A percentile compares a stretch with the other conserved stretches of the same genome.
These are phyloP conservation scores for Suillia variegata DNA, from an alignment of 2,888 invertebrate genomes.

Conservation along the genomic window DNA sequence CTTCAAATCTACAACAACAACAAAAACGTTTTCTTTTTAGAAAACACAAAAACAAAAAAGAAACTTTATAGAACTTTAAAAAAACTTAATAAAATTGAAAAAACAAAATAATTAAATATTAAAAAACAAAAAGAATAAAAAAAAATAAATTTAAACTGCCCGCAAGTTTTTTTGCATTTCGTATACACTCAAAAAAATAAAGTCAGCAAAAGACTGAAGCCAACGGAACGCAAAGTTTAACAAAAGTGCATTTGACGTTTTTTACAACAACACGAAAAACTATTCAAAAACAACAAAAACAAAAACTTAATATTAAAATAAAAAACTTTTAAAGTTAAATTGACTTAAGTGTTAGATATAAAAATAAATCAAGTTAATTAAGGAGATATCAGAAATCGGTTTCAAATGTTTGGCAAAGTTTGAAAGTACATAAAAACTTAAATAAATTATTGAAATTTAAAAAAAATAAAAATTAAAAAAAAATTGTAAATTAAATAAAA, in stretches of 20 bases:
- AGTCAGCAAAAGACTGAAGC: slow-evolving; percentile 1
- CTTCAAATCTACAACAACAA: slow-evolving; percentile 10
- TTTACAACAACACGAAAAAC: slow-evolving; percentile 5
- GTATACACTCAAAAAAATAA: neutral
- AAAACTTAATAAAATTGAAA: neutral
- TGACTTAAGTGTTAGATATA: neutral
- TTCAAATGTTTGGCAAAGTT: too few relatives aligned
- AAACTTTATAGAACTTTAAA: neutral
- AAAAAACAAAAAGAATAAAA: slow-evolving; percentile 2
- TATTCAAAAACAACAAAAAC: slow-evolving; percentile 1
- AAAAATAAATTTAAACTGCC: slow-evolving; percentile 15
- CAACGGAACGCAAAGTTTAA: slow-evolving; percentile 8
- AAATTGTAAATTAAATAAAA: too few relatives aligned
- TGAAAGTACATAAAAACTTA: too few relatives aligned
- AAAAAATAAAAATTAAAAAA: too few relatives aligned
- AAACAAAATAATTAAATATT: too few relatives aligned
- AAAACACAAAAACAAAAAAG: slow-evolving; percentile 9
- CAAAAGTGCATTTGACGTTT: slow-evolving; percentile 1
- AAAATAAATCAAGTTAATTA: too few relatives aligned
- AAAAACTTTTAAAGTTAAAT: neutral
- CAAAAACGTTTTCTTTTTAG: slow-evolving; percentile 8
- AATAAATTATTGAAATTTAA: too few relatives aligned
- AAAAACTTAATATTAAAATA: neutral
- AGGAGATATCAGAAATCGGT: too few relatives aligned
- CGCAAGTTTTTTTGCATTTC: too few relatives aligned